Percentiles rank a stretch among this genome's conserved stretches.
phyloP scores from a whole-genome alignment of 2,113 vertebrate genomes.

The Otus sunia region DNA sequence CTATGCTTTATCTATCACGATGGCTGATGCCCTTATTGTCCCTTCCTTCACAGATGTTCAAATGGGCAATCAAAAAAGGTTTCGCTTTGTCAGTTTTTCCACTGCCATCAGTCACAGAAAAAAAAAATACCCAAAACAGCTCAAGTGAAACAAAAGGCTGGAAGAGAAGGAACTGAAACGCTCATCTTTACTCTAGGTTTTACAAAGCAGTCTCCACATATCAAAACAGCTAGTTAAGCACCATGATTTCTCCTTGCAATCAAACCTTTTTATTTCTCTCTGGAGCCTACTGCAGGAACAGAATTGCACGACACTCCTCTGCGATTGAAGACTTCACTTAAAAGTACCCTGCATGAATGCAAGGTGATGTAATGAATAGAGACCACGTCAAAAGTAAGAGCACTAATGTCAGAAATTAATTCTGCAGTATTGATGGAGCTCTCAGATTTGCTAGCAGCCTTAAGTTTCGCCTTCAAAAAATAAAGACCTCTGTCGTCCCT shows the following conservation, averaged over 20 bases:
- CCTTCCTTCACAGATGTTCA: background rate
- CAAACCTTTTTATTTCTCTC: background rate
- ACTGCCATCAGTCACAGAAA: background rate
- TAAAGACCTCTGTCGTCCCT: background rate
- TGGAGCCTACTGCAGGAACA: background rate
- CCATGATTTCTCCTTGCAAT: background rate
- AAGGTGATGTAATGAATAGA: background rate
- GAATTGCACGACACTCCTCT: background rate
- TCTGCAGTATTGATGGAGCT: background rate
- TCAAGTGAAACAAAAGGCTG: background rate
- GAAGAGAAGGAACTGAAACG: background rate
- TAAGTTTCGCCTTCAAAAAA: background rate
- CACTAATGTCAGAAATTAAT: background rate
- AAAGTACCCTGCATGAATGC: fast-evolving
- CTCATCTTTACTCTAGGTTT: background rate
- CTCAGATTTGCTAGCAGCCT: background rate
- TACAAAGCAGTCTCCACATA: background rate
- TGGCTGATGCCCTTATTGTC: background rate
- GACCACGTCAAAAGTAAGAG: background rate
- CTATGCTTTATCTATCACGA: background rate
- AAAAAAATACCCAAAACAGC: background rate
- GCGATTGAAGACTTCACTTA: background rate
- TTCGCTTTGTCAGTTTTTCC: background rate
- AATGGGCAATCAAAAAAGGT: background rate
- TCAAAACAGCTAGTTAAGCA: background rate